phyloP scores from a whole-genome alignment of 1,140 invertebrate species.

The Nephila pilipes region DNA sequence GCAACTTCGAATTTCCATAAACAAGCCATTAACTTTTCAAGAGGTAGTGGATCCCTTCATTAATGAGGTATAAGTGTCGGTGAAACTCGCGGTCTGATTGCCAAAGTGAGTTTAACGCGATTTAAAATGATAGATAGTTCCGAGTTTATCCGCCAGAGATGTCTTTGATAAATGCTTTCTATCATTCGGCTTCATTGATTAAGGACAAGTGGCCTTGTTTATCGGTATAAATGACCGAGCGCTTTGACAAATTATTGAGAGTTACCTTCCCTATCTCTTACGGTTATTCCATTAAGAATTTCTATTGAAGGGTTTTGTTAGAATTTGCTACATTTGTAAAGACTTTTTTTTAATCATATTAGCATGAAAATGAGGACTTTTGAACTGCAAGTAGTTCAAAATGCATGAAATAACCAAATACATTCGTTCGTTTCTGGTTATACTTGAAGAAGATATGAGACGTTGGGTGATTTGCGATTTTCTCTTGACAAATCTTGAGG shows the following conservation, averaged over 20 bases:
- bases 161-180: slow-evolving; percentile 24
- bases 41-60: background rate
- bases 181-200: slow-evolving; percentile 14
- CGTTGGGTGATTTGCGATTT: too few species aligned
- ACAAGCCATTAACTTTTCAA: background rate
- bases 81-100: background rate
- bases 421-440: too few species aligned
- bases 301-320: too few species aligned
- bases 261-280: too few species aligned
- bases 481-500: too few species aligned
- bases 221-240: background rate
- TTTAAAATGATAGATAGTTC: slow-evolving; percentile 23
- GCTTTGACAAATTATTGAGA: background rate
- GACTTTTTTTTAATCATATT: too few species aligned
- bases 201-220: slow-evolving; percentile 25
- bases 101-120: slow-evolving; percentile 26
- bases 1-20: background rate
- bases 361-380: too few species aligned
- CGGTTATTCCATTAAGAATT: too few species aligned
- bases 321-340: too few species aligned
- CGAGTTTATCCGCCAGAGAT: background rate
- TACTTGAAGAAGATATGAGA: too few species aligned
- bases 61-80: background rate
- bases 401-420: too few species aligned
- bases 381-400: too few species aligned